Conservation (phyloP, 1,140 invertebrate genomes). For the Eueides isabella region DNA sequence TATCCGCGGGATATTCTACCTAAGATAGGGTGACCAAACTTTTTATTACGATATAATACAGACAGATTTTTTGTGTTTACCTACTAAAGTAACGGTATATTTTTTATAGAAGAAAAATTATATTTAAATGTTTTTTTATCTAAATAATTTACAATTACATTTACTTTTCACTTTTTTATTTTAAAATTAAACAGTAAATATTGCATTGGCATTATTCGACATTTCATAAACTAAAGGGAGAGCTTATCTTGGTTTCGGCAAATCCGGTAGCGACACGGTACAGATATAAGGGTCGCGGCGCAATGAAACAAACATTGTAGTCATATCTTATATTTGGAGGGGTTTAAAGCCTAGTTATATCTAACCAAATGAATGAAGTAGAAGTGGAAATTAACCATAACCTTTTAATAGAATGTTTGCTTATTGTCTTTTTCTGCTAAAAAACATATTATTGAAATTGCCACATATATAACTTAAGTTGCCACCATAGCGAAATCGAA, state of each 20-base stretch:
- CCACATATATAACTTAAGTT: no score
- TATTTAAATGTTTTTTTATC: background rate
- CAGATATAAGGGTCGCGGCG: background rate
- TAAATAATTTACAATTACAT: background rate
- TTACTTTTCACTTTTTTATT: background rate
- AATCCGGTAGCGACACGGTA: background rate
- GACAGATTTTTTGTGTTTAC: background rate
- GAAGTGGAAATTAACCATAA: background rate
- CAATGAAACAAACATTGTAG: slow-evolving; percentile 3
- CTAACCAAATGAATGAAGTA: background rate
- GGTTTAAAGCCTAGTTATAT: no score
- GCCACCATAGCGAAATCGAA: no score
- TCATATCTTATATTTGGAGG: background rate
- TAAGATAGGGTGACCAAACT: slow-evolving; percentile 15
- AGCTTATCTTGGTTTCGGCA: slow-evolving; percentile 16
- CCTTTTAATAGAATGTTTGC: no score
- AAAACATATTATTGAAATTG: no score
- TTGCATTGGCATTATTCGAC: slow-evolving; percentile 3
- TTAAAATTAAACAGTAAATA: background rate
- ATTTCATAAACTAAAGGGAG: slow-evolving; percentile 1
- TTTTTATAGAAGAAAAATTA: background rate
- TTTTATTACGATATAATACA: slow-evolving; percentile 4
- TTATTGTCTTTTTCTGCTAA: no score
- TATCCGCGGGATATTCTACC: slow-evolving; percentile 35
- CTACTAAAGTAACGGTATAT: background rate